Percentiles rank a stretch among this genome's conserved stretches.
Evolutionary conservation across 1,140 invertebrate genomes (phyloP).

Genomic region (Drosophila hydei): DNA sequence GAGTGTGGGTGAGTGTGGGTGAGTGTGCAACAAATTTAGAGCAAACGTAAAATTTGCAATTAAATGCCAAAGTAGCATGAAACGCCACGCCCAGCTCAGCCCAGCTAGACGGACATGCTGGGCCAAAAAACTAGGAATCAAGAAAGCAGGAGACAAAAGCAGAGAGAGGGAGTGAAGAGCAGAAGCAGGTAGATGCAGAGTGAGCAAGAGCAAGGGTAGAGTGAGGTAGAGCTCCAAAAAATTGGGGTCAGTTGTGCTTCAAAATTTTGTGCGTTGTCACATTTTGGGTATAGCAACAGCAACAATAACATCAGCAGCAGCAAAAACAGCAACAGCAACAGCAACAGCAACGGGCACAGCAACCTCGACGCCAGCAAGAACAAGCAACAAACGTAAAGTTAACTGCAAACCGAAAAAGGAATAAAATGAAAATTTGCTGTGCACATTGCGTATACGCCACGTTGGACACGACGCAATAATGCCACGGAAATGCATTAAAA

Average conservation of each 20-base stretch:
- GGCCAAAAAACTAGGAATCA: background rate
- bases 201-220: background rate
- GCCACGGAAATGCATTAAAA: constrained; percentile 67
- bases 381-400: constrained; percentile 21
- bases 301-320: constrained; percentile 16
- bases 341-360: background rate
- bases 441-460: constrained; percentile 70
- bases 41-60: constrained; percentile 77
- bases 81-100: constrained; percentile 44
- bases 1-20: background rate
- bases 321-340: background rate
- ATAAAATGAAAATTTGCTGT: constrained; percentile 51
- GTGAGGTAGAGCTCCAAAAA: constrained; percentile 34
- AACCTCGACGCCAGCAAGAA: constrained; percentile 1
- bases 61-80: constrained; percentile 55
- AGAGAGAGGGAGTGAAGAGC: background rate
- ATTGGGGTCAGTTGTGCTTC: constrained; percentile 67
- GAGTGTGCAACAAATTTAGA: constrained; percentile 52
- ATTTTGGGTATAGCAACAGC: constrained; percentile 60
- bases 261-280: constrained; percentile 58
- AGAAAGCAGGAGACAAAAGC: background rate
- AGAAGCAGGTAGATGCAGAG: too few relatives aligned
- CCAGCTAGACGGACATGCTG: constrained; percentile 1
- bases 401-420: constrained; percentile 15
- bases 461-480: constrained; percentile 68